Conservation (phyloP, 2,113 vertebrate genomes). For the Thunnus maccoyii region DNA sequence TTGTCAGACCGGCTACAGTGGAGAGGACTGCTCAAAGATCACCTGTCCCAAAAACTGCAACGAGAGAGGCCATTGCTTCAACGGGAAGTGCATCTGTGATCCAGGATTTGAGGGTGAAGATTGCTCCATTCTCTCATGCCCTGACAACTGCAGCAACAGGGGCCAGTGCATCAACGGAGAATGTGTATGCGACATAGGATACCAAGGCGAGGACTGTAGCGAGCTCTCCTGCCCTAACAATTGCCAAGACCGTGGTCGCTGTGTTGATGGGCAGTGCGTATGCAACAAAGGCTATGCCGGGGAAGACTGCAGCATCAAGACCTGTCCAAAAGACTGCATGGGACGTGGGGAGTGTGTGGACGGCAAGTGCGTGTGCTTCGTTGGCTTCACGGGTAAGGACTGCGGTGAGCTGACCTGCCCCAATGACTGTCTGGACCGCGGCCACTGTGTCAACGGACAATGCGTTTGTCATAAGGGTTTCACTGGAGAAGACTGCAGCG, state of each 20-base stretch:
- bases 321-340: conserved; percentile 90
- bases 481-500: conserved; percentile 87
- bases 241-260: conserved; percentile 87
- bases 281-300: conserved; percentile 89
- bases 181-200: conserved; percentile 89
- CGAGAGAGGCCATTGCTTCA: conserved; percentile 88
- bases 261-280: conserved; percentile 86
- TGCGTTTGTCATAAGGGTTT: conserved; percentile 91
- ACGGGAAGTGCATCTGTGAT: conserved; percentile 90
- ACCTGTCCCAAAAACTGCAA: conserved; percentile 91
- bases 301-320: conserved; percentile 87
- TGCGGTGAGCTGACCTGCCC: conserved; percentile 89
- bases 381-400: conserved; percentile 87
- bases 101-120: conserved; percentile 89
- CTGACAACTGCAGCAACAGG: conserved; percentile 85
- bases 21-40: conserved; percentile 90
- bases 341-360: conserved; percentile 87
- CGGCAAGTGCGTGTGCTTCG: conserved; percentile 88
- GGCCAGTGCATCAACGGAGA: conserved; percentile 89
- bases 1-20: conserved; percentile 89
- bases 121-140: conserved; percentile 89
- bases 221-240: conserved; percentile 89
- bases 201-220: conserved; percentile 89
- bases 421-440: conserved; percentile 86
- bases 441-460: conserved; percentile 88